Conservation (phyloP, 2,888 invertebrate species). For the Euclidia mi region DNA sequence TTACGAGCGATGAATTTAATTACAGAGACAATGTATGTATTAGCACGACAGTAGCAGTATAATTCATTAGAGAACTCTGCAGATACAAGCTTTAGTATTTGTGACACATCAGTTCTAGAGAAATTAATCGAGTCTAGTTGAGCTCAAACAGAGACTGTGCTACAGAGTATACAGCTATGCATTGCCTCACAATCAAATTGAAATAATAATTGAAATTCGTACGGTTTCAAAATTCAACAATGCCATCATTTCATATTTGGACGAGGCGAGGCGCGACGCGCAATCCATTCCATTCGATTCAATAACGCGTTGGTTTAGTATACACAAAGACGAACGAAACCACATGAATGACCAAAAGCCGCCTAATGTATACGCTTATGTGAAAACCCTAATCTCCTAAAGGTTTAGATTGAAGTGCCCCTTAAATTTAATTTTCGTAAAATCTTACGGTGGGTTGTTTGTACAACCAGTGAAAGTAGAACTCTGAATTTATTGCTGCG, state of each 20-base stretch:
- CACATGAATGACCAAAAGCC: slow-evolving; percentile 68
- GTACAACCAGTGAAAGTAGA: slow-evolving; percentile 56
- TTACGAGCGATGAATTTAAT: neutral
- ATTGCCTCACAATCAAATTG: slow-evolving; percentile 28
- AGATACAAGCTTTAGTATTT: neutral
- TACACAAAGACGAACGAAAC: slow-evolving; percentile 60
- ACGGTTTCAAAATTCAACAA: slow-evolving; percentile 36
- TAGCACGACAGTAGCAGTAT: neutral
- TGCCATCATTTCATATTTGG: slow-evolving; percentile 33
- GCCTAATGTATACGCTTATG: slow-evolving; percentile 69
- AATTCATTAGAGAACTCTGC: neutral
- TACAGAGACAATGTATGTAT: slow-evolving; percentile 1
- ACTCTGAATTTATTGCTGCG: slow-evolving; percentile 42
- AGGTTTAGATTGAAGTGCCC: slow-evolving; percentile 83
- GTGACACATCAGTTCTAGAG: neutral
- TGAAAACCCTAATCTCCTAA: slow-evolving; percentile 81
- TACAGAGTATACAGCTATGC: slow-evolving; percentile 12
- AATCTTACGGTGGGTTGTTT: slow-evolving; percentile 81
- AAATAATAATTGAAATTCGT: slow-evolving; percentile 48
- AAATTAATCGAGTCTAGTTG: slow-evolving; percentile 7
- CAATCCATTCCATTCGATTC: slow-evolving; percentile 36
- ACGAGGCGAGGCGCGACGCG: slow-evolving; percentile 6
- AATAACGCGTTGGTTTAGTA: slow-evolving; percentile 15
- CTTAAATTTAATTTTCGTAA: slow-evolving; percentile 88
- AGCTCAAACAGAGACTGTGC: slow-evolving; percentile 17